phyloP scores from a whole-genome alignment of 2,113 vertebrate genomes.

The Alexandromys fortis region DNA sequence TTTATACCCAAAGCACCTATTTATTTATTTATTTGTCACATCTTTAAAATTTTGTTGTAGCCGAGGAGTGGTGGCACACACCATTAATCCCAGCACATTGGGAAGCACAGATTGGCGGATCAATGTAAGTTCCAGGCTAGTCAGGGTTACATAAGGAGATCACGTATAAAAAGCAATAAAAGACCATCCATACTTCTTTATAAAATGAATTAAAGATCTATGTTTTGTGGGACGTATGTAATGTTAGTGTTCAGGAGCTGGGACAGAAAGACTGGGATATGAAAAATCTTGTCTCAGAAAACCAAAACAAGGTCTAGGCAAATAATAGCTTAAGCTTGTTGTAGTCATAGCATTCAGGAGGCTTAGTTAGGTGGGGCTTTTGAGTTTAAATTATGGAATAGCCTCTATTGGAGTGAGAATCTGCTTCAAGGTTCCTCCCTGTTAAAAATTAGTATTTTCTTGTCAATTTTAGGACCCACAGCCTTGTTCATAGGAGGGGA shows the following conservation, averaged over 20 bases:
- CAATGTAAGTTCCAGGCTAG: neutral
- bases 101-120: neutral
- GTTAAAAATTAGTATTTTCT: neutral
- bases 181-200: neutral
- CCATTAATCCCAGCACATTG: neutral
- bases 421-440: neutral
- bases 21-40: neutral
- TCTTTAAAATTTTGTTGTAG: neutral
- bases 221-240: neutral
- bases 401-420: neutral
- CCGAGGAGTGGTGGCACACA: neutral
- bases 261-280: neutral
- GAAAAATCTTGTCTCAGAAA: neutral
- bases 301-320: neutral
- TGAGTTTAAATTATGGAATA: neutral
- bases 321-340: neutral
- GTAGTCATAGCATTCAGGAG: neutral
- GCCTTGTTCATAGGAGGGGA: neutral
- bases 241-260: neutral
- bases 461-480: neutral
- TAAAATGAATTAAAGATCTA: neutral
- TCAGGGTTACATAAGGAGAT: neutral
- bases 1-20: conserved; percentile 12
- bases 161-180: neutral
- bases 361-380: neutral